Evolutionary conservation across 2,113 vertebrate genomes (phyloP).

Genomic region (Campylomormyrus numenius): DNA sequence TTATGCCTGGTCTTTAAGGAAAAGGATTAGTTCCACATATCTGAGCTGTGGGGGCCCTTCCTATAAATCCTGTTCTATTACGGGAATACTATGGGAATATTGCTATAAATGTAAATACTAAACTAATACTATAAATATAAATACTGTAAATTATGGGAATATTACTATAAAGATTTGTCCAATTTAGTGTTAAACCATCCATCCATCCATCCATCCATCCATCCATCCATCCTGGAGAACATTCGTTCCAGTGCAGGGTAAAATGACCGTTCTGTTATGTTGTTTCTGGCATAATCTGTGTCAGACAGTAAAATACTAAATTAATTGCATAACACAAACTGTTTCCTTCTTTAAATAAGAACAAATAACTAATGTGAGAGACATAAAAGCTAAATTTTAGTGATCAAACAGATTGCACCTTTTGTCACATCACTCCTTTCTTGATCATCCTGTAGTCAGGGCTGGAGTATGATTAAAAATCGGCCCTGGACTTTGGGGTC

Average conservation of each 20-base stretch:
- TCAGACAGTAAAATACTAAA: neutral
- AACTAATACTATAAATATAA: neutral
- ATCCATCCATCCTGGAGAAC: neutral
- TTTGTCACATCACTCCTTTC: neutral
- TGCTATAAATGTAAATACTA: neutral
- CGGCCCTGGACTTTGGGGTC: neutral
- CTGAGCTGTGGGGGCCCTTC: neutral
- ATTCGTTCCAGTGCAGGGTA: neutral
- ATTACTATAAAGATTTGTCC: neutral
- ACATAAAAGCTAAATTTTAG: neutral
- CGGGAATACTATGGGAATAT: neutral
- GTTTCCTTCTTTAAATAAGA: neutral
- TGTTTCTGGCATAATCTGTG: neutral
- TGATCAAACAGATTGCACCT: neutral
- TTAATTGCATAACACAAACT: neutral
- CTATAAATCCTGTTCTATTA: neutral
- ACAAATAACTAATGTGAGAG: neutral
- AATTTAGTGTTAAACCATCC: neutral
- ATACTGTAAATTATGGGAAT: neutral
- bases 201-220: neutral
- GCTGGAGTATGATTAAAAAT: neutral
- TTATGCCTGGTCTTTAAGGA: constrained; percentile 3
- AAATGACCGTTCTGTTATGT: neutral
- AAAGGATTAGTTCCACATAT: neutral
- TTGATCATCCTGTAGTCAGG: neutral